These are phyloP conservation scores for Seira musarum DNA, from an alignment of 2,888 invertebrate genomes.

Conservation along the genomic window DNA sequence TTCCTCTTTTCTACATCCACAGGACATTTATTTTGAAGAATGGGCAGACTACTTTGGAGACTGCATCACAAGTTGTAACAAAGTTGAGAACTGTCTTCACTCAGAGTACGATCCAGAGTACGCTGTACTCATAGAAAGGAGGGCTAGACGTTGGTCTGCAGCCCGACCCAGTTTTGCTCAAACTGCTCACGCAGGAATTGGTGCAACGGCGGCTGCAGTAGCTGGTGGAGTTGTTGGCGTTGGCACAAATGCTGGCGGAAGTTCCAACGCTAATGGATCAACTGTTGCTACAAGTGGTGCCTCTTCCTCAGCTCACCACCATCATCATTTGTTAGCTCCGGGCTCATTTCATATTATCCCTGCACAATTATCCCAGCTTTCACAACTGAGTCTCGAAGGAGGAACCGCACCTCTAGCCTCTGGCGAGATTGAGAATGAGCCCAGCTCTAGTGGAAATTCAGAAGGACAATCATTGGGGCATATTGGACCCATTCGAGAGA, in stretches of 20 bases:
- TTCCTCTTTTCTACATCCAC: slow-evolving; percentile 30
- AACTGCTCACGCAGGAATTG: slow-evolving; percentile 64
- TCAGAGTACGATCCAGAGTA: slow-evolving; percentile 77
- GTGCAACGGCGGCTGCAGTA: slow-evolving; percentile 65
- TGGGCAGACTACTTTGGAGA: slow-evolving; percentile 75
- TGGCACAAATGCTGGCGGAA: slow-evolving; percentile 32
- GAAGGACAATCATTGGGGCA: background rate
- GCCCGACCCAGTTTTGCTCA: slow-evolving; percentile 74
- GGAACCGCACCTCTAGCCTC: slow-evolving; percentile 47
- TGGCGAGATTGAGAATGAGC: slow-evolving; percentile 18
- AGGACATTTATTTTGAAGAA: slow-evolving; percentile 70
- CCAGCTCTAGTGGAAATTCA: background rate
- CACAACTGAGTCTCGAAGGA: slow-evolving; percentile 30
- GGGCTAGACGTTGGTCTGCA: slow-evolving; percentile 82
- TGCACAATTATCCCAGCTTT: slow-evolving; percentile 46
- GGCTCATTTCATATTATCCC: slow-evolving; percentile 55
- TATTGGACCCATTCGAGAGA: slow-evolving; percentile 39
- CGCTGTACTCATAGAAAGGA: slow-evolving; percentile 82
- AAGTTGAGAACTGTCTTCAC: slow-evolving; percentile 73
- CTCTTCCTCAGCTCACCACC: slow-evolving; percentile 27
- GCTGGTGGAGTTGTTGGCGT: slow-evolving; percentile 67
- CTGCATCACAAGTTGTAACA: slow-evolving; percentile 88
- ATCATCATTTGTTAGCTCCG: slow-evolving; percentile 57
- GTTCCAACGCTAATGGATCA: slow-evolving; percentile 58
- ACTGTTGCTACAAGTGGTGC: slow-evolving; percentile 35